Evolutionary conservation across 2,797 vertebrate species (phyloP).

Genomic region (Pterois miles): DNA sequence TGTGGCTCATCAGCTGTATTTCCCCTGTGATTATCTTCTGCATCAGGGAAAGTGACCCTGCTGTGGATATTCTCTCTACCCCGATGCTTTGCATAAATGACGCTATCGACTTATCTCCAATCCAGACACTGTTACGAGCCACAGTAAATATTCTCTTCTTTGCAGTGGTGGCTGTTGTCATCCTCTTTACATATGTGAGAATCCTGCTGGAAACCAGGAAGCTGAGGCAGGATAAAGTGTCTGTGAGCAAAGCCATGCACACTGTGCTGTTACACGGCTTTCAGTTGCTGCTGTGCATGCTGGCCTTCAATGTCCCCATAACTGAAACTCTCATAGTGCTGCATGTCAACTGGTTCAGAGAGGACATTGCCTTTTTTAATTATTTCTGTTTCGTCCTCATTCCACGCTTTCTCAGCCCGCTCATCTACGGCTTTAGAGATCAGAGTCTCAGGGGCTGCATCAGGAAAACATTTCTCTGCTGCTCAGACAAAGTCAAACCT

Average conservation of each 20-base stretch:
- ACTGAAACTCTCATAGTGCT: too few relatives aligned
- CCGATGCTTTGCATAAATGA: constrained; percentile 51
- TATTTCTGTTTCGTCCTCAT: constrained; percentile 79
- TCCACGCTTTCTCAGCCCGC: constrained; percentile 81
- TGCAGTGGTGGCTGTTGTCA: constrained; percentile 70
- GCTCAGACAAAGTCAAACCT: constrained; percentile 7
- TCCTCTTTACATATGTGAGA: constrained; percentile 83
- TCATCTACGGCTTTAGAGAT: constrained; percentile 83
- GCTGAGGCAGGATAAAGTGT: constrained; percentile 73
- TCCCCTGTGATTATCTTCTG: constrained; percentile 52
- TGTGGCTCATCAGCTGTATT: constrained; percentile 74
- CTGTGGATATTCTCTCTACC: constrained; percentile 47
- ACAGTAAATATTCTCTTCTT: constrained; percentile 71
- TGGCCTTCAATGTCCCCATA: not conserved
- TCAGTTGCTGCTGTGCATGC: constrained; percentile 81
- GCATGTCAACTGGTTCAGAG: too few relatives aligned
- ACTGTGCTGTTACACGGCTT: constrained; percentile 83
- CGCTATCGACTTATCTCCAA: constrained; percentile 54
- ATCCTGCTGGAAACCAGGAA: constrained; percentile 81
- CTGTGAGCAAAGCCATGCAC: constrained; percentile 79
- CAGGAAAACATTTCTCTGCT: constrained; percentile 52
- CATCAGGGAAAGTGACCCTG: constrained; percentile 26
- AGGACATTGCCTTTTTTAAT: too few relatives aligned
- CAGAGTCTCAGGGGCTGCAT: constrained; percentile 69
- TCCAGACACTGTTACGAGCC: constrained; percentile 69